Conservation (phyloP, 2,113 vertebrate genomes). For the Heterotilapia buettikoferi region DNA sequence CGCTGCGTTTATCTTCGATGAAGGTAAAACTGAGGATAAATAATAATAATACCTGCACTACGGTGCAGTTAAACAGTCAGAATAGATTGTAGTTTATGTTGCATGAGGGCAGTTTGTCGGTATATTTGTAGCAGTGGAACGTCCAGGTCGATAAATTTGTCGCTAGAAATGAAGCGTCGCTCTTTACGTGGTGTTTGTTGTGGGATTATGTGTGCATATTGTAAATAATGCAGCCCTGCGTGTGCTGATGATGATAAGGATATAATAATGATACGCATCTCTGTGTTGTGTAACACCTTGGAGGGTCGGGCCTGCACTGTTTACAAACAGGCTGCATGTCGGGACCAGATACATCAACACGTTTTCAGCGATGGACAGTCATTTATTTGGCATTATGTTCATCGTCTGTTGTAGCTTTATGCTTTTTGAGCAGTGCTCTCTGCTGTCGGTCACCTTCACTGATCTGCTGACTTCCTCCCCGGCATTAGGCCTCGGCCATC, state of each 20-base stretch:
- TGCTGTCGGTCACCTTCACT: conserved; percentile 60
- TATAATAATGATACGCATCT: not conserved
- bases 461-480: not conserved
- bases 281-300: not conserved
- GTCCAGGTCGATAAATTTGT: not conserved
- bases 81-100: not conserved
- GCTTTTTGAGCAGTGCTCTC: not conserved
- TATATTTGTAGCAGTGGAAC: not conserved
- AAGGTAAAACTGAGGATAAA: conserved; percentile 27
- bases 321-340: conserved; percentile 16
- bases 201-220: not conserved
- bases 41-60: not conserved
- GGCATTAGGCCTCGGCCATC: conserved; percentile 6
- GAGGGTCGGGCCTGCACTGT: conserved; percentile 23
- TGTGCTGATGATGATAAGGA: not conserved
- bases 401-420: not conserved
- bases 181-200: not conserved
- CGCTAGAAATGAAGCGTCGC: not conserved
- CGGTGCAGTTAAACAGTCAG: rapidly evolving
- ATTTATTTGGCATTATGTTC: not conserved
- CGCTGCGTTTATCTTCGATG: conserved; percentile 42
- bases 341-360: not conserved
- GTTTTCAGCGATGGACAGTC: not conserved
- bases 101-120: not conserved
- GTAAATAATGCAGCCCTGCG: rapidly evolving